Base-by-base conservation (phyloP, 2,797 vertebrate genomes). In the Oryzias dopingdopingensis region DNA sequence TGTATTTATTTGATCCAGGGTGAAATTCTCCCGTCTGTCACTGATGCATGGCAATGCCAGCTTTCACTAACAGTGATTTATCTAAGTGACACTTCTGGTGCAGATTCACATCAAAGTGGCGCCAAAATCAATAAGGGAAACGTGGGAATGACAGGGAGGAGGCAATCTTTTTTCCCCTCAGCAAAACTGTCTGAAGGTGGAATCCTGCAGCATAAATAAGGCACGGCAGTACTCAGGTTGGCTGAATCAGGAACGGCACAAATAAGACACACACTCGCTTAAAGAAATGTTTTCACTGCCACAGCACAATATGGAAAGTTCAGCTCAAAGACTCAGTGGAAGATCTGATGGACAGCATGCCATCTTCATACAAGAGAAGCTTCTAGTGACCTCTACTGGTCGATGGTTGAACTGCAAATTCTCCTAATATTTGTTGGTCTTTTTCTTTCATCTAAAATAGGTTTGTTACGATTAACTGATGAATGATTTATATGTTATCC, bases 1-100 rank as follows among this genome's bases (percentile, higher is more conserved):
- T 98, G 96, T 96, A 97, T 97, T 96, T 96, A 96, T 96, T 94
- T 95, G 94, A 95, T 95, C 94, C 94, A n/a, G 77, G 37, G 75
- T 74, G 94, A 94, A 96, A 95, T 96, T 94, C 92, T 93, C 90
- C 95, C 83, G 94, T 96, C 94, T 96, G 94, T 94, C 93, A 92
- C 90, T 89, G 75, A 86, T 74, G 86, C 90, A 80, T 87, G 91
- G 92, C 90, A 82, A 90, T 91, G 90, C 90, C 92, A 90, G 93
- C 93, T 91, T 94, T 91, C 91, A 90, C 92, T 92, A 93, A 95
- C 88, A 93, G 93, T 90, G 94, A 96, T 95, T 93, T 91, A 94
- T 96, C 94, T 95, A 91, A 85, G 87, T 92, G 92, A 91, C 94
- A 93, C 92, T 94, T 89, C 92, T 94, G 95, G 92, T 92, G 56